phyloP scores from a whole-genome alignment of 2,888 invertebrate species.

The Eupeodes luniger region DNA sequence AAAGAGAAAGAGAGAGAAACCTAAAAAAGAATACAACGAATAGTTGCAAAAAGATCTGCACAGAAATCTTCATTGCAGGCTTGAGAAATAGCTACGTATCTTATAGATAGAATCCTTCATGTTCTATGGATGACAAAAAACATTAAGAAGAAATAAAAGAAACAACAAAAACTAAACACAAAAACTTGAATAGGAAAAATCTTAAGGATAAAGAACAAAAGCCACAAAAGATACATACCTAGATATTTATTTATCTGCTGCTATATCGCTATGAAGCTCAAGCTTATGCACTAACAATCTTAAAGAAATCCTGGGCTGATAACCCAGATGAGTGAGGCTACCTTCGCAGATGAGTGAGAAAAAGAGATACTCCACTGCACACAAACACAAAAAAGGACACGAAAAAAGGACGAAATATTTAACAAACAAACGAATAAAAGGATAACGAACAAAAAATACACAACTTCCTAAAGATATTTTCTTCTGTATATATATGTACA shows the following conservation, averaged over 20 bases:
- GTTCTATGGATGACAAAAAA: conserved; percentile 19
- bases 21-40: conserved; percentile 9
- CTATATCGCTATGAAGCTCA: neutral
- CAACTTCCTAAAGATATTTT: neutral
- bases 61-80: conserved; percentile 12
- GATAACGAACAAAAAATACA: neutral
- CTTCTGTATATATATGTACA: neutral
- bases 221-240: conserved; percentile 52
- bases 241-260: conserved; percentile 34
- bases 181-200: conserved; percentile 40
- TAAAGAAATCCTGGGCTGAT: conserved; percentile 60
- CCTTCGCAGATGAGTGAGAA: conserved; percentile 52
- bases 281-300: conserved; percentile 30
- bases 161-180: neutral
- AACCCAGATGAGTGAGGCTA: conserved; percentile 67
- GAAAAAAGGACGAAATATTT: conserved; percentile 46
- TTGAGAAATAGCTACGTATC: conserved; percentile 24
- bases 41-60: neutral
- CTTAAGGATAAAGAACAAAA: conserved; percentile 54
- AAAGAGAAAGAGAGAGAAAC: too few species aligned
- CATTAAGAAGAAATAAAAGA: neutral
- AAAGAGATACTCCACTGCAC: conserved; percentile 25
- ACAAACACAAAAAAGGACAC: neutral
- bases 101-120: conserved; percentile 43
- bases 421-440: conserved; percentile 51